Base-by-base conservation (phyloP, 2,888 invertebrate species). In the Phorcus lineatus region DNA sequence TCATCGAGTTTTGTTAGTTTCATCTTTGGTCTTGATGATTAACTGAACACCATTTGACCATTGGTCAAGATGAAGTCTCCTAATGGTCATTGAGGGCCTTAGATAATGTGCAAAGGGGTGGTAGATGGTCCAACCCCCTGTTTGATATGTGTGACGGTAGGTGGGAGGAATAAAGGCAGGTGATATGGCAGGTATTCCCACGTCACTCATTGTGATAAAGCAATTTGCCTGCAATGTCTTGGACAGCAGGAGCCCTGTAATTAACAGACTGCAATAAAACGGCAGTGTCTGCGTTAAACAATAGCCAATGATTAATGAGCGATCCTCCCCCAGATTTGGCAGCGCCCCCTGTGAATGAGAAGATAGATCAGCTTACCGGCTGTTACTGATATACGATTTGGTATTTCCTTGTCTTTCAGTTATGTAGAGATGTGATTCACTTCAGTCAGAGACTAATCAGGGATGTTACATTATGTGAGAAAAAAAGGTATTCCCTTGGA, bases 371-470 rank as follows among this genome's bases (percentile, higher is more conserved):
- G 24, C 28, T 62, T 28, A 17, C 62, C 28, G 62, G 16, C 62
- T 62, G 62, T 28, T 28, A 62, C 62, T 62, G 62, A 62, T 62
- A 62, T 28, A n/a, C 36, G 19, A 31, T 36, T 1, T 70, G 70
- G 70, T 40, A 70, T 70, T 70, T 70, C 70, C 70, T 31, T 70
- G 70, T 70, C 70, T 70, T 70, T 40, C 70, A 70, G n/a, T 36
- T 3, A 40, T 31, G 17, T n/a, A 19, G 19, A 36, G 70, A 40
- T 31, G 36, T 70, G 70, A 47, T 47, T 11, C 47, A 1, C 7
- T 11, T 13, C 47, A 6, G 47, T 6, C 47, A 70, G 70, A 70
- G 70, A 70, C 47, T 47, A 47, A 47, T 47, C 47, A 47, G 31
- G 11, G 40, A 70, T 4, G 17, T n/a, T 36, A 16, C 3, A 40